phyloP scores from a whole-genome alignment of 2,113 vertebrate genomes.

The Pardalotus punctatus region DNA sequence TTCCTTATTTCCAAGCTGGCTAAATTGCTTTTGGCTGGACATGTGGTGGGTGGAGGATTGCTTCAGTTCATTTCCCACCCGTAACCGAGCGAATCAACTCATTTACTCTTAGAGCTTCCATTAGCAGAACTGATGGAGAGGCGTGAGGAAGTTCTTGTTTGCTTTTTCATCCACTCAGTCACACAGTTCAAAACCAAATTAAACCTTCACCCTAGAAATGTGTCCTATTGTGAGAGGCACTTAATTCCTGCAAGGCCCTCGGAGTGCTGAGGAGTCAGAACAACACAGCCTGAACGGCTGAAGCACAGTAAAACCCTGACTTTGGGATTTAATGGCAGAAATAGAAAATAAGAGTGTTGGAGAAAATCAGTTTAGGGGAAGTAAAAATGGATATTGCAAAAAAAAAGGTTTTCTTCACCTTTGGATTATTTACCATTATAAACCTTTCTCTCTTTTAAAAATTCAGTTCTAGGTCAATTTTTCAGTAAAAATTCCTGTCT shows the following conservation, averaged over 20 bases:
- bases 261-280: conserved; percentile 52
- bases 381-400: neutral
- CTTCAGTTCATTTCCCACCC: conserved; percentile 1
- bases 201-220: conserved; percentile 19
- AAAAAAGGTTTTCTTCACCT: conserved; percentile 20
- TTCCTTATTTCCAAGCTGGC: neutral
- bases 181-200: conserved; percentile 7
- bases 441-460: neutral
- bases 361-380: conserved; percentile 42
- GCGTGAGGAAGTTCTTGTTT: conserved; percentile 4
- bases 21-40: neutral
- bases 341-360: conserved; percentile 1
- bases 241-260: neutral
- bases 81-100: neutral
- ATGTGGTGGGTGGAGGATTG: neutral
- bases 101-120: neutral
- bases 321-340: conserved; percentile 28
- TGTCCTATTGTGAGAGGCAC: conserved; percentile 11
- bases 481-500: conserved; percentile 27
- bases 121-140: neutral
- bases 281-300: neutral
- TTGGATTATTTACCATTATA: conserved; percentile 39
- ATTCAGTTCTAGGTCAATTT: conserved; percentile 22
- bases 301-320: neutral
- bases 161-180: neutral